A percentile compares a stretch with the other conserved stretches of the same genome.
Evolutionary conservation across 1,140 invertebrate genomes (phyloP).

Genomic region (Goniozus legneri): DNA sequence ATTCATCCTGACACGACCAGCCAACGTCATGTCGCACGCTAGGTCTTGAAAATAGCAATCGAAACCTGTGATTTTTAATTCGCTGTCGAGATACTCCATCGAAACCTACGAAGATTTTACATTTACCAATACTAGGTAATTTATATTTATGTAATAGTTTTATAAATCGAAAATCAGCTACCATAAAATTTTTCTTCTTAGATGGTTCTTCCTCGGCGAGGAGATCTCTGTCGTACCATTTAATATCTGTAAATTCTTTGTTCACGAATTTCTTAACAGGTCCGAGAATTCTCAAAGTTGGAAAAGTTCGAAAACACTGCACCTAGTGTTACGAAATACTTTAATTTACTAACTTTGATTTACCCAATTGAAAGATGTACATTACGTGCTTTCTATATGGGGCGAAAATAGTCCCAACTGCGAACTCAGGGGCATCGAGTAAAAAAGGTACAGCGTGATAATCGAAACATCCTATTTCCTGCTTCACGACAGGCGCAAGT

Average conservation of each 20-base stretch:
- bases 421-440: slow-evolving; percentile 31
- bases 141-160: no score
- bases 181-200: no score
- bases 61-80: no score
- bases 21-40: not conserved
- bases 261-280: slow-evolving; percentile 23
- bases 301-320: slow-evolving; percentile 12
- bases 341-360: no score
- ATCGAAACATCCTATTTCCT: slow-evolving; percentile 17
- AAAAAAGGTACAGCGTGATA: slow-evolving; percentile 27
- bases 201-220: no score
- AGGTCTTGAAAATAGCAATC: not conserved
- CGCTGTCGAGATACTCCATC: no score
- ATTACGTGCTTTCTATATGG: not conserved
- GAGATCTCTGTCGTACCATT: no score
- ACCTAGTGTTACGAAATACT: slow-evolving; percentile 5
- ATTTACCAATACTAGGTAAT: no score
- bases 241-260: not conserved
- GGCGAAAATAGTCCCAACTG: slow-evolving; percentile 34
- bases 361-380: no score
- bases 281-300: slow-evolving; percentile 23
- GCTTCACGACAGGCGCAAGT: slow-evolving; percentile 14
- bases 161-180: no score
- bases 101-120: no score
- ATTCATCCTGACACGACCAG: not conserved